Evolutionary conservation across 2,113 vertebrate species (phyloP).

Genomic region (Neogobius melanostomus): DNA sequence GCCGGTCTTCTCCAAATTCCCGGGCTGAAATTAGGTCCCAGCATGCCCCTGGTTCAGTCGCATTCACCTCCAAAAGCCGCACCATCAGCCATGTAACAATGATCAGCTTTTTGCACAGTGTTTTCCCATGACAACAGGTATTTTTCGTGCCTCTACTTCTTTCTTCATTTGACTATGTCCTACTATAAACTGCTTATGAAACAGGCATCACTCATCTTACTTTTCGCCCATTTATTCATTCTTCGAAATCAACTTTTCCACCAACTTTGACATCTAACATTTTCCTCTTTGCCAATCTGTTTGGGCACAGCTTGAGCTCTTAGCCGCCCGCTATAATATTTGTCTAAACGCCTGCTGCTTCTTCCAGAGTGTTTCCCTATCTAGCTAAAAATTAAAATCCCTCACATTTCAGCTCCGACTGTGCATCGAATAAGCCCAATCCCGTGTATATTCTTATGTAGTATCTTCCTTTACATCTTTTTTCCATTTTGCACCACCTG

Average conservation of each 20-base stretch:
- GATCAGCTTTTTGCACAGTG: no score
- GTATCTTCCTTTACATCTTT: neutral
- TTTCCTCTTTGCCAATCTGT: neutral
- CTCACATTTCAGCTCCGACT: neutral
- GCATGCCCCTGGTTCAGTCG: no score
- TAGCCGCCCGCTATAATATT: conserved; percentile 1
- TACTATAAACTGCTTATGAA: neutral
- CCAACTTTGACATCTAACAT: neutral
- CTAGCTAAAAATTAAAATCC: neutral
- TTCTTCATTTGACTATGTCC: no score
- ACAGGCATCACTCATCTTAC: neutral
- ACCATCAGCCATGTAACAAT: no score
- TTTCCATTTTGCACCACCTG: neutral
- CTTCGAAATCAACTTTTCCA: neutral
- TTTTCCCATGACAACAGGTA: no score
- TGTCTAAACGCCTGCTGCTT: conserved; percentile 2
- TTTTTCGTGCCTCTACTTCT: no score
- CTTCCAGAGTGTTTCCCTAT: neutral
- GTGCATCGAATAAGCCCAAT: neutral
- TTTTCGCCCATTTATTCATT: neutral
- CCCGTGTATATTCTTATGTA: neutral
- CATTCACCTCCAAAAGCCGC: no score
- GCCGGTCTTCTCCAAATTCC: no score
- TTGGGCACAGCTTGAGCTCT: neutral
- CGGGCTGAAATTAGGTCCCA: no score